Base-by-base conservation (phyloP, 2,797 vertebrate genomes). In the Fringilla coelebs region DNA sequence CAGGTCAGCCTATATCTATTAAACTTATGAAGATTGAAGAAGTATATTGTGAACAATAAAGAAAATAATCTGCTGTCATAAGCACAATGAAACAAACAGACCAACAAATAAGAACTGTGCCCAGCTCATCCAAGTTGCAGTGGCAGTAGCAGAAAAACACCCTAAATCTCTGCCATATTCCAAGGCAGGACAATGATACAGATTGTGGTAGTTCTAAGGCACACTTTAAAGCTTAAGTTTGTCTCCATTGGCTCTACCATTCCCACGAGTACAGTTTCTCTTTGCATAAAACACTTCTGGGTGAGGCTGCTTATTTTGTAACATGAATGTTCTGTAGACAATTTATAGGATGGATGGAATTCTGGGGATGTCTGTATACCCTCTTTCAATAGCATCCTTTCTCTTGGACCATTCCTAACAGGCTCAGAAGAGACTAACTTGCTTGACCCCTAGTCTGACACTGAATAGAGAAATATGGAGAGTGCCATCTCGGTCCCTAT, bases 211-310 rank as follows among this genome's bases (percentile, higher is more conserved):
- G 5, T 41, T 41, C 34, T 41, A 17, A 4, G n/a, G 7, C 16
- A 40, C 13, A 10, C 5, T 36, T 22, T 45, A 40, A 78, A 52
- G 58, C 32, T 55, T 10, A 6, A 18, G 2, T 48, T 73, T 51
- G 9, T 29, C 34, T 65, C 31, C 28, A 19, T n/a, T 55, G 52
- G 8, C 8, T 74, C 36, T 24, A 67, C 14, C 11, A 28, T n/a
- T 71, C 24, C 21, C 25, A 41, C 0, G 0, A 38, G 10, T 21
- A 18, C 16, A 9, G 2, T 51, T 88, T 63, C 43, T 63, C 26
- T 66, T 49, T 52, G 26, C 46, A 46, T 34, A 71, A 67, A 81
- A 45, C 4, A 8, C 54, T 67, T 62, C 43, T 26, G 13, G 2
- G 24, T 63, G 28, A 90, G 9, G 9, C 4, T 55, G 8, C 6